Base-by-base conservation (phyloP, 2,113 vertebrate species). In the Lagopus leucura region DNA sequence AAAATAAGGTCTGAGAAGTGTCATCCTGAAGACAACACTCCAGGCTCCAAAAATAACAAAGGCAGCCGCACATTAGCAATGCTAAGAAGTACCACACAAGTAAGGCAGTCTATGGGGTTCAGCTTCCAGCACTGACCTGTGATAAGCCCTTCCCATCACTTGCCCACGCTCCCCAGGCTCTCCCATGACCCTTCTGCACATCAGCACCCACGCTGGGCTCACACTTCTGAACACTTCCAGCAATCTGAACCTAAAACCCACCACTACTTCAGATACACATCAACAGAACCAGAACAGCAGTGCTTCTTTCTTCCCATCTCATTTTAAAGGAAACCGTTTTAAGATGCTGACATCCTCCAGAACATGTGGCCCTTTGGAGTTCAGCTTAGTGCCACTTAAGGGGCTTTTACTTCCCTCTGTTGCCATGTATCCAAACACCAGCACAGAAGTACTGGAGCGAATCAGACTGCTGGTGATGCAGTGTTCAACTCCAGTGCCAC, bases 381-480 rank as follows among this genome's bases (percentile, higher is more conserved):
- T 25, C 67, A 66, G 50, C 11, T 81, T 63, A 80, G 65, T 8
- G 16, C 13, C 63, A 70, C 60, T 52, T 5, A 87, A 19, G n/a
- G 2, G 0, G 54, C 47, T 54, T 85, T 77, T 74, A 78, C 92
- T 81, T 72, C 76, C 34, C 73, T 84, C 69, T 69, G 66, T 82
- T 78, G 80, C 94, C 85, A 77, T 2, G 5, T 17, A 92, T 71
- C 85, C 0, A 6, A 95, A 75, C 54, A 57, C 0, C 18, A 92
- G 82, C 77, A 89, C 81, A 71, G 42, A 91, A 58, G 89, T 74
- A 90, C 69, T 94, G 30, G 0, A 92, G 64, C 85, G 79, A 91
- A 92, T 94, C 79, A 91, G 93, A 96, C 83, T 4, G 24, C 86
- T 95, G 90, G 91, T 93, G 93, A 81, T 90, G 77, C 73, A 86